phyloP scores from a whole-genome alignment of 2,113 vertebrate genomes.

The Cochlearius cochlearius region DNA sequence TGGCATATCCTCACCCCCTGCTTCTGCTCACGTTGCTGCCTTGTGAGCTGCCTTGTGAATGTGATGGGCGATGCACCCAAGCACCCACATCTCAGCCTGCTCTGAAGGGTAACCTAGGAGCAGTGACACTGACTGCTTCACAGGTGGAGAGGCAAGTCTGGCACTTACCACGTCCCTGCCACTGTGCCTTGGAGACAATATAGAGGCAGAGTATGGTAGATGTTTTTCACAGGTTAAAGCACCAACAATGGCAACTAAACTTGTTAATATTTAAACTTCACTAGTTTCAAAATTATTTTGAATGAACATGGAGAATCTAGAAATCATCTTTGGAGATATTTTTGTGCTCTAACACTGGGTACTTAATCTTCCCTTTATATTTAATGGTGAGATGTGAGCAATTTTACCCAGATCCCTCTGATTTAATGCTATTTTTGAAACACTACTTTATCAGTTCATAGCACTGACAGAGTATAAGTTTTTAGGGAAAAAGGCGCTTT shows the following conservation, averaged over 20 bases:
- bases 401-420: neutral
- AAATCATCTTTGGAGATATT: neutral
- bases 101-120: neutral
- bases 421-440: neutral
- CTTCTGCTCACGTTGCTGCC: neutral
- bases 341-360: neutral
- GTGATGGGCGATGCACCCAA: neutral
- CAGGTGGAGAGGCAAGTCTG: neutral
- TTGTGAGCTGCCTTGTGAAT: neutral
- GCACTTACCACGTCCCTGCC: neutral
- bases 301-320: neutral
- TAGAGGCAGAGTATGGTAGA: neutral
- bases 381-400: neutral
- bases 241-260: neutral
- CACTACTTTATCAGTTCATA: neutral
- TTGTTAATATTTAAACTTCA: neutral
- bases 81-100: neutral
- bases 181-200: neutral
- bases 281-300: neutral
- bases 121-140: neutral
- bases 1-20: rapidly evolving
- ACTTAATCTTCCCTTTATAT: neutral
- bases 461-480: neutral
- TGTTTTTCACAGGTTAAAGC: neutral
- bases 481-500: neutral